phyloP scores from a whole-genome alignment of 1,140 invertebrate genomes.

The Calosoma granatense region DNA sequence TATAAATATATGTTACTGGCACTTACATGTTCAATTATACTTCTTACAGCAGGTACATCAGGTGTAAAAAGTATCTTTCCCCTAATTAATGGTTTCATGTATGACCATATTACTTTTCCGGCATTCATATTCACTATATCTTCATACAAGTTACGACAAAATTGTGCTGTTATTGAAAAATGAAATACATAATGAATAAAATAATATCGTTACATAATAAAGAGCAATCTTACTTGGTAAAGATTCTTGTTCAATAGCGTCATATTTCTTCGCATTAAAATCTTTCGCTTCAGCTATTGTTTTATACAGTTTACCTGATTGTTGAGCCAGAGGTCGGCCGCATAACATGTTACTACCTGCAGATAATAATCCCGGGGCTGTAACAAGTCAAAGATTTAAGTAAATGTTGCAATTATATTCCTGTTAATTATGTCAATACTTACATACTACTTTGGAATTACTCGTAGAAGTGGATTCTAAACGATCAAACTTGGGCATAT shows the following conservation, averaged over 20 bases:
- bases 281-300: constrained; percentile 43
- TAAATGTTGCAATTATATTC: neutral
- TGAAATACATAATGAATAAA: constrained; percentile 12
- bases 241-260: constrained; percentile 23
- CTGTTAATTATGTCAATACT: constrained; percentile 10
- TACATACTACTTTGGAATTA: neutral
- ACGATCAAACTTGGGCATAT: constrained; percentile 31
- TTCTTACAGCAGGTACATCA: constrained; percentile 33
- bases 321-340: constrained; percentile 41
- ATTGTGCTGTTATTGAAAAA: constrained; percentile 37
- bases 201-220: constrained; percentile 5
- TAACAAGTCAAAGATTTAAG: constrained; percentile 11
- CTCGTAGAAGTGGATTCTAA: constrained; percentile 22
- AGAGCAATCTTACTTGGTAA: constrained; percentile 43
- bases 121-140: constrained; percentile 44
- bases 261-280: constrained; percentile 39
- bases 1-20: neutral
- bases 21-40: constrained; percentile 42
- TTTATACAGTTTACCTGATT: constrained; percentile 38
- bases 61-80: constrained; percentile 54
- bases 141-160: constrained; percentile 49
- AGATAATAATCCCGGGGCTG: constrained; percentile 36
- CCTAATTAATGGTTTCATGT: constrained; percentile 51
- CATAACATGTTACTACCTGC: constrained; percentile 48
- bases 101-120: constrained; percentile 56